Conservation (phyloP, 2,888 invertebrate species). For the Tuta absoluta region DNA sequence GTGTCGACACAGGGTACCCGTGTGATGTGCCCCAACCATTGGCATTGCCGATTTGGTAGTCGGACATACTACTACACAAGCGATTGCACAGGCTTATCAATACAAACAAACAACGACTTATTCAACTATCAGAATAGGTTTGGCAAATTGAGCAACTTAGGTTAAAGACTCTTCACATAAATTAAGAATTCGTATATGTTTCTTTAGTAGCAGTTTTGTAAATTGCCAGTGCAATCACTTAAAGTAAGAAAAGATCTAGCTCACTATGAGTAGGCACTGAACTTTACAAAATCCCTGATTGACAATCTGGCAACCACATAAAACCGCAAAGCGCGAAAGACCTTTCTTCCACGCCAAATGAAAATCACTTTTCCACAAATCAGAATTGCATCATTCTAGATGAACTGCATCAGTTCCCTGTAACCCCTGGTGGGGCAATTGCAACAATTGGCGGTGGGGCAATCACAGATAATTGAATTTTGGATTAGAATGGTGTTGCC, state of each 20-base stretch:
- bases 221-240: too few relatives aligned
- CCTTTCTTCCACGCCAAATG: constrained; percentile 15
- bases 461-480: constrained; percentile 33
- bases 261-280: too few relatives aligned
- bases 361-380: constrained; percentile 19
- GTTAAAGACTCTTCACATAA: too few relatives aligned
- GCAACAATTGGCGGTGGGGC: constrained; percentile 30
- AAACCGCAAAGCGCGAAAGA: constrained; percentile 11
- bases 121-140: too few relatives aligned
- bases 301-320: too few relatives aligned
- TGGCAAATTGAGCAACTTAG: too few relatives aligned
- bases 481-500: constrained; percentile 30
- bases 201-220: too few relatives aligned
- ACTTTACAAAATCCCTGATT: not conserved
- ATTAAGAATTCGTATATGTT: too few relatives aligned
- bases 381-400: not conserved
- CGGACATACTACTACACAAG: not conserved
- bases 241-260: too few relatives aligned
- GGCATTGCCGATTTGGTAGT: constrained; percentile 26
- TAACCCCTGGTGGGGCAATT: constrained; percentile 26
- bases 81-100: not conserved
- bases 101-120: not conserved
- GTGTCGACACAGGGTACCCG: constrained; percentile 61
- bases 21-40: constrained; percentile 43
- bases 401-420: constrained; percentile 18